Conservation (phyloP, 2,888 invertebrate species). For the Cheilosia urbana region DNA sequence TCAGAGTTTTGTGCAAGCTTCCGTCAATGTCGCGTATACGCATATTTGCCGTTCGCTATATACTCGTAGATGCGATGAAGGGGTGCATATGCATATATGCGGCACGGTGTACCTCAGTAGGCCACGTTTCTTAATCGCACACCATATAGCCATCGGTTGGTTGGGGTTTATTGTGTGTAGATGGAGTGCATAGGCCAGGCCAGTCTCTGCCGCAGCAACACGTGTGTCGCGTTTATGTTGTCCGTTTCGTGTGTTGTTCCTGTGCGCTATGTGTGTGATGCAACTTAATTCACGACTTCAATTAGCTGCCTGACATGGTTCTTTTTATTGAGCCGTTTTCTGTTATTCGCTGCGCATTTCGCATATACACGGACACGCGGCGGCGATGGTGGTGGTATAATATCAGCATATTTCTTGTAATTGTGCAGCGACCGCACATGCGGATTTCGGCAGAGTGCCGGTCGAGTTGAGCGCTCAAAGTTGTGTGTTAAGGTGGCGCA, state of each 20-base stretch:
- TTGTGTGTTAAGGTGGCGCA: slow-evolving; percentile 62
- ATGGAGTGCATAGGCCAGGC: slow-evolving; percentile 8
- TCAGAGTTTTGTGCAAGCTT: slow-evolving; percentile 61
- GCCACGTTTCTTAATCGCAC: slow-evolving; percentile 57
- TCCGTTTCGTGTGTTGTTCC: slow-evolving; percentile 58
- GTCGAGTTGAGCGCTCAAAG: slow-evolving; percentile 18
- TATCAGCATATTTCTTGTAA: slow-evolving; percentile 65
- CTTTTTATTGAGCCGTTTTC: slow-evolving; percentile 70
- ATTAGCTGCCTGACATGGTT: slow-evolving; percentile 76
- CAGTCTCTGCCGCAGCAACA: slow-evolving; percentile 51
- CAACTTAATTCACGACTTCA: slow-evolving; percentile 77
- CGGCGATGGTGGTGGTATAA: slow-evolving; percentile 42
- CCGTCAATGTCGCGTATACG: slow-evolving; percentile 70
- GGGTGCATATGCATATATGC: slow-evolving; percentile 15
- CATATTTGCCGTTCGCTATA: slow-evolving; percentile 27
- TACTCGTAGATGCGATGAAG: slow-evolving; percentile 27
- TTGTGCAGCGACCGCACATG: slow-evolving; percentile 71
- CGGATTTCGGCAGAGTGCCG: slow-evolving; percentile 57
- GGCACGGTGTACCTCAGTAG: slow-evolving; percentile 23
- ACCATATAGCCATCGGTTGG: neutral
- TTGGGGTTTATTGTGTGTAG: slow-evolving; percentile 68
- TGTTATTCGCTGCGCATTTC: slow-evolving; percentile 33
- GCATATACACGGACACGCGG: neutral
- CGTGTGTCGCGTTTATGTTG: slow-evolving; percentile 71
- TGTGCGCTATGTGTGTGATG: slow-evolving; percentile 62